A percentile compares a stretch with the other conserved stretches of the same genome.
Evolutionary conservation across 2,888 invertebrate genomes (phyloP).

Genomic region (Frankliniella intonsa): DNA sequence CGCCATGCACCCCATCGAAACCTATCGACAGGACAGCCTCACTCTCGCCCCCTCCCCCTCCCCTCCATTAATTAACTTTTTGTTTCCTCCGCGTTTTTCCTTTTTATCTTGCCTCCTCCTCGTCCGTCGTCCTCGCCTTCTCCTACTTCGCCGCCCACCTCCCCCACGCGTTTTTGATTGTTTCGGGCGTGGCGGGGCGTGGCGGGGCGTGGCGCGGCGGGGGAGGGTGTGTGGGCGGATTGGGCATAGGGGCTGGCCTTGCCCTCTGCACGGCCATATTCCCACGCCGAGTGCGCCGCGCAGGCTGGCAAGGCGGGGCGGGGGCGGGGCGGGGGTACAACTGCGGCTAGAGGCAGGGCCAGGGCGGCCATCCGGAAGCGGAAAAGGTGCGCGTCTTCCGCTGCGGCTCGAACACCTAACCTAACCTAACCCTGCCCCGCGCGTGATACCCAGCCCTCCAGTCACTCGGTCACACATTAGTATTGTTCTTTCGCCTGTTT

Average conservation of each 20-base stretch:
- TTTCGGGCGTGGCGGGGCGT: neutral
- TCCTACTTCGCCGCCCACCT: neutral
- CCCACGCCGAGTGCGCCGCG: neutral
- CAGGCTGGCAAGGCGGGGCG: too few species aligned
- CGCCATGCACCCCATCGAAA: neutral
- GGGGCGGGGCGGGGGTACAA: neutral
- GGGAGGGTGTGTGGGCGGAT: neutral
- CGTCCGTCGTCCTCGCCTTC: neutral
- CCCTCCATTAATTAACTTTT: slow-evolving; percentile 12
- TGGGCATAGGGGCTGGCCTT: neutral
- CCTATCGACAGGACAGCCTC: neutral
- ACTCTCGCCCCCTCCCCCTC: neutral
- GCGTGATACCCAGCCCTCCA: too few species aligned
- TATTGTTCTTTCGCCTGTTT: too few species aligned
- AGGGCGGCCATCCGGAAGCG: too few species aligned
- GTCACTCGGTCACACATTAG: too few species aligned
- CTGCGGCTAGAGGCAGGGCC: neutral
- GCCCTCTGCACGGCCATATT: neutral
- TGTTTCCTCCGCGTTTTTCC: slow-evolving; percentile 21
- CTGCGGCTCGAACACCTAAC: too few species aligned
- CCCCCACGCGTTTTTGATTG: neutral
- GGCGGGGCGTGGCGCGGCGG: neutral
- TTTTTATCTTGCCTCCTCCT: neutral
- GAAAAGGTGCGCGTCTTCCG: too few species aligned
- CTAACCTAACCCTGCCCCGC: too few species aligned